These are phyloP conservation scores for Nannospalax galili DNA, from an alignment of 2,113 vertebrate genomes.

Conservation along the genomic window DNA sequence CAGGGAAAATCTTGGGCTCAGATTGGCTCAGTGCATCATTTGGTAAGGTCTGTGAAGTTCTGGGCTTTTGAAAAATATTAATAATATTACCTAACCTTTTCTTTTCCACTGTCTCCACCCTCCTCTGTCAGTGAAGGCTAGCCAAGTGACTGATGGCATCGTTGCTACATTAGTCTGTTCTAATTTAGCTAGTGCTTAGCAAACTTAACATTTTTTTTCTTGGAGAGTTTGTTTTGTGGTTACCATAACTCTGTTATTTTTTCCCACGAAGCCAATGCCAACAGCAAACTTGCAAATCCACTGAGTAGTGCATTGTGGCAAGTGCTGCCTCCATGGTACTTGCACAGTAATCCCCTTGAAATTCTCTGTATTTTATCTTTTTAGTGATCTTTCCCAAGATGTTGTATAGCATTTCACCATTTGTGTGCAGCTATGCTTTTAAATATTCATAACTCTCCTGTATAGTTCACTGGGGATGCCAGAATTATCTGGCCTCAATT, in stretches of 20 bases:
- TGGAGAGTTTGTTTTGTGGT: slow-evolving; percentile 70
- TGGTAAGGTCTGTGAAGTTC: not conserved
- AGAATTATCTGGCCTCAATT: slow-evolving; percentile 77
- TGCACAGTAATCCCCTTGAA: slow-evolving; percentile 56
- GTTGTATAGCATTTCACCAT: slow-evolving; percentile 49
- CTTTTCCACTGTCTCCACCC: not conserved
- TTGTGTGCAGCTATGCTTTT: slow-evolving; percentile 26
- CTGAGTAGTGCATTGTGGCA: not conserved
- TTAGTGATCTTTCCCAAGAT: not conserved
- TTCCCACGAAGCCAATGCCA: not conserved
- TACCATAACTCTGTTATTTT: slow-evolving; percentile 21
- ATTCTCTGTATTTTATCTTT: slow-evolving; percentile 24
- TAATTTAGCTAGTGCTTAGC: slow-evolving; percentile 49
- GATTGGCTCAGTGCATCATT: not conserved
- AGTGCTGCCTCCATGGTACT: not conserved
- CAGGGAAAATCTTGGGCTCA: not conserved
- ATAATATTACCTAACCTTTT: slow-evolving; percentile 15
- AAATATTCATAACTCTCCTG: not conserved
- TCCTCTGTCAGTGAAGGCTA: not conserved
- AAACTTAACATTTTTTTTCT: slow-evolving; percentile 23
- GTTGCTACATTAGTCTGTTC: not conserved
- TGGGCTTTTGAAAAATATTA: not conserved
- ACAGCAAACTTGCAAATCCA: slow-evolving; percentile 47
- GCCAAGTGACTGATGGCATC: not conserved
- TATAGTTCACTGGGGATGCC: slow-evolving; percentile 16